Percentiles rank a stretch among this genome's conserved stretches.
These are phyloP conservation scores for Adoxophyes honmai DNA, from an alignment of 1,140 invertebrate genomes.

Conservation along the genomic window DNA sequence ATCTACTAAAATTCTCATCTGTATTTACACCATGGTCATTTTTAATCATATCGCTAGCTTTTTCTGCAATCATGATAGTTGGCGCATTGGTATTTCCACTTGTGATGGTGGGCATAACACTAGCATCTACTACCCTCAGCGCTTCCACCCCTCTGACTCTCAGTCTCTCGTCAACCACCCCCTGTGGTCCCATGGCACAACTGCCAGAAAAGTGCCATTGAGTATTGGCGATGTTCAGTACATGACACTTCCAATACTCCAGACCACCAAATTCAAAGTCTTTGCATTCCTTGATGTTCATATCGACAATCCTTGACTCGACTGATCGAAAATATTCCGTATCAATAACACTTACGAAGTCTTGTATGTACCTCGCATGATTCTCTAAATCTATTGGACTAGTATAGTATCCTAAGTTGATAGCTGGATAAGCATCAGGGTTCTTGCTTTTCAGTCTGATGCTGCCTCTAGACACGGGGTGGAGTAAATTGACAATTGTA, in stretches of 20 bases:
- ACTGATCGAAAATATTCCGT: slow-evolving; percentile 3
- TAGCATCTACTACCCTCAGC: too few relatives aligned
- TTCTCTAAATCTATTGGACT: slow-evolving; percentile 85
- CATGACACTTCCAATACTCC: slow-evolving; percentile 81
- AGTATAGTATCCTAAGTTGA: slow-evolving; percentile 78
- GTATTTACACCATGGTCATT: too few relatives aligned
- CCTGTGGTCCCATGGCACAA: too few relatives aligned
- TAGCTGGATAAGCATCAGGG: slow-evolving; percentile 79
- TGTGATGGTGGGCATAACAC: too few relatives aligned
- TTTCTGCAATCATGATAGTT: too few relatives aligned
- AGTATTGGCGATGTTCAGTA: too few relatives aligned
- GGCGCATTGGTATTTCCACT: too few relatives aligned
- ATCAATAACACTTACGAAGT: slow-evolving; percentile 73
- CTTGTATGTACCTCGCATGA: slow-evolving; percentile 75
- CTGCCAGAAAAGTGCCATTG: too few relatives aligned
- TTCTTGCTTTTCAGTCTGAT: slow-evolving; percentile 45
- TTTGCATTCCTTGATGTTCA: background rate
- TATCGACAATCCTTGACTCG: background rate
- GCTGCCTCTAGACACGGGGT: slow-evolving; percentile 58
- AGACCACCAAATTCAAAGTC: slow-evolving; percentile 74
- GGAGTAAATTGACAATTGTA: slow-evolving; percentile 32
- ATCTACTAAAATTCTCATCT: too few relatives aligned
- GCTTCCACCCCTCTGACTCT: too few relatives aligned
- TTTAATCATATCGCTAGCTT: too few relatives aligned
- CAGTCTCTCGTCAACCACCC: too few relatives aligned